phyloP scores from a whole-genome alignment of 2,888 invertebrate species.

The Caenorhabditis afra region DNA sequence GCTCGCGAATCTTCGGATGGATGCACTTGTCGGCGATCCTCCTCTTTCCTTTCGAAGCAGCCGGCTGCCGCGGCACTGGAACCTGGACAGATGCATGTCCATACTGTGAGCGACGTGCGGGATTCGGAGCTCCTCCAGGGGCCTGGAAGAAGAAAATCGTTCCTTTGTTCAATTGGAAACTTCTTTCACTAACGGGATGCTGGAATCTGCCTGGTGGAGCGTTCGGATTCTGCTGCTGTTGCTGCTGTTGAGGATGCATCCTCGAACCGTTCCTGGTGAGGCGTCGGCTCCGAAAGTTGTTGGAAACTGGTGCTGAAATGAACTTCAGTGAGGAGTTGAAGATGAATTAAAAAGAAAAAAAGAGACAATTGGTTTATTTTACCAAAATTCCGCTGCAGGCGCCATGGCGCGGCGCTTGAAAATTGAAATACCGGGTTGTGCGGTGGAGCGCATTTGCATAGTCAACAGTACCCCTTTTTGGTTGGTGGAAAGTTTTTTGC shows the following conservation, averaged over 20 bases:
- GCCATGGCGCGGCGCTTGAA: not conserved
- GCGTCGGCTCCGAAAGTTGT: no score
- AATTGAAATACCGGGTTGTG: not conserved
- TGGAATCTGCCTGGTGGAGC: no score
- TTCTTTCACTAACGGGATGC: no score
- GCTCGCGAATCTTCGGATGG: conserved; percentile 83
- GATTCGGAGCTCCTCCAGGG: conserved; percentile 4
- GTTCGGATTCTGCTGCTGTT: conserved; percentile 18
- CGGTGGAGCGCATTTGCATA: conserved; percentile 29
- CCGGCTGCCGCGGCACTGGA: conserved; percentile 15
- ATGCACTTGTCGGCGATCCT: conserved; percentile 77
- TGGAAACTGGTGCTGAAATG: not conserved
- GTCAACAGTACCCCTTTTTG: not conserved
- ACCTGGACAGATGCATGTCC: no score
- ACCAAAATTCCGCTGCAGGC: not conserved
- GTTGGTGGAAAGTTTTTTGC: no score
- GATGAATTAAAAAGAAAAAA: not conserved
- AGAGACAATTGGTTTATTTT: not conserved
- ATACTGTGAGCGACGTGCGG: no score
- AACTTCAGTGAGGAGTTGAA: not conserved
- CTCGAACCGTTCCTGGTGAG: not conserved
- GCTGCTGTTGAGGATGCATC: conserved; percentile 34
- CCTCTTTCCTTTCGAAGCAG: conserved; percentile 67
- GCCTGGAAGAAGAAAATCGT: conserved; percentile 3
- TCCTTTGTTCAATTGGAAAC: no score